Conservation (phyloP, 2,888 invertebrate genomes). For the Monoplex corrugatus region DNA sequence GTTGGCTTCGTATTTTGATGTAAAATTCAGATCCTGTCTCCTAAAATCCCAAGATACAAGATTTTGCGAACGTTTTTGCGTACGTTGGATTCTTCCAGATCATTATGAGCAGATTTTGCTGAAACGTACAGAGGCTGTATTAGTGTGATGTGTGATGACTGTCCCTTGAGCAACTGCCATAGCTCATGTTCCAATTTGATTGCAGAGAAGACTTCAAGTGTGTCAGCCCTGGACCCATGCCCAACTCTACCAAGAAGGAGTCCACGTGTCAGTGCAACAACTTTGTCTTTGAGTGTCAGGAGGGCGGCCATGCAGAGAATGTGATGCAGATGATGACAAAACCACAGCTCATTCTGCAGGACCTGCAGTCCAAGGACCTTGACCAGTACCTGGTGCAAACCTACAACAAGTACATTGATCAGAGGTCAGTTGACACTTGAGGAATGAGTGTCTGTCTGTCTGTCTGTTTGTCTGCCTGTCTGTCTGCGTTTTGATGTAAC, state of each 20-base stretch:
- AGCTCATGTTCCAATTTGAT: no score
- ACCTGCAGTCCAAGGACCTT: slow-evolving; percentile 67
- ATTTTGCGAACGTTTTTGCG: no score
- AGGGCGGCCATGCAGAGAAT: slow-evolving; percentile 53
- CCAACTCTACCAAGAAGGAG: slow-evolving; percentile 29
- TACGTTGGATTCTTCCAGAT: no score
- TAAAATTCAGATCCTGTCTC: no score
- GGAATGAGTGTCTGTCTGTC: no score
- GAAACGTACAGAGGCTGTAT: no score
- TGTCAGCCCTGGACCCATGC: not conserved
- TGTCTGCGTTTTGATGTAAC: not conserved
- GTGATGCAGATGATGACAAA: slow-evolving; percentile 59
- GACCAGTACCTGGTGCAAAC: slow-evolving; percentile 76
- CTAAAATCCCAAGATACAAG: no score
- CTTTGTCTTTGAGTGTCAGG: slow-evolving; percentile 61
- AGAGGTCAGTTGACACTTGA: slow-evolving; percentile 59
- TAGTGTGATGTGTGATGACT: no score
- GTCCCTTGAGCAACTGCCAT: no score
- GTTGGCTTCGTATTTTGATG: no score
- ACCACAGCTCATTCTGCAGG: slow-evolving; percentile 70
- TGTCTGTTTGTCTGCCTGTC: not conserved
- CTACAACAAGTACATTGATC: slow-evolving; percentile 68
- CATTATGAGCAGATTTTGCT: no score
- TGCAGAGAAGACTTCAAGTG: slow-evolving; percentile 25
- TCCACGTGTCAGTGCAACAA: slow-evolving; percentile 64